Conservation (phyloP, 2,888 invertebrate species). For the Scrobipalpa costella region DNA sequence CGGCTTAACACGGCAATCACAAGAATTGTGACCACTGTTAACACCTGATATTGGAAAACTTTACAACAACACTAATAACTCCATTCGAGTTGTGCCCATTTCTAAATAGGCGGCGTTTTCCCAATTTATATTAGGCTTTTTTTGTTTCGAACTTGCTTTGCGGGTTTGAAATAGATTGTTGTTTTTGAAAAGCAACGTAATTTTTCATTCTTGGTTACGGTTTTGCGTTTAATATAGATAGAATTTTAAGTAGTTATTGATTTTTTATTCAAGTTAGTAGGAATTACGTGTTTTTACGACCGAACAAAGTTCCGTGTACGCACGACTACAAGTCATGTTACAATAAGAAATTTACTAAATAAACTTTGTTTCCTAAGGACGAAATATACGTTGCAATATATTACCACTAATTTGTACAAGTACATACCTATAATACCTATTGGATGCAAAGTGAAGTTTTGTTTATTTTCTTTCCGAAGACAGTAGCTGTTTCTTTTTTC, state of each 20-base stretch:
- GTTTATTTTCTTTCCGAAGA: too few species aligned
- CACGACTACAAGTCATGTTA: too few species aligned
- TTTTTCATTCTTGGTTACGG: not conserved
- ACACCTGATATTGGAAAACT: conserved; percentile 64
- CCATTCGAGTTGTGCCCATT: not conserved
- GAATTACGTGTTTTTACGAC: too few species aligned
- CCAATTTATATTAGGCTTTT: not conserved
- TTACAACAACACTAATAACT: conserved; percentile 32
- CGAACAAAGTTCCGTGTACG: too few species aligned
- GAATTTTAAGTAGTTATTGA: too few species aligned
- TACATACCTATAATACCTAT: too few species aligned
- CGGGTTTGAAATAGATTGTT: not conserved
- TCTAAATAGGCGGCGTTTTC: not conserved
- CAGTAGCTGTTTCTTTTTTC: not conserved
- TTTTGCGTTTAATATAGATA: not conserved
- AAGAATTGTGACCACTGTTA: conserved; percentile 65
- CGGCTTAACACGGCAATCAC: conserved; percentile 63
- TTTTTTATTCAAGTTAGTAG: too few species aligned
- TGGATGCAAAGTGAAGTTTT: too few species aligned
- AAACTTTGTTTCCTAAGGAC: too few species aligned
- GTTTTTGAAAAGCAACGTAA: not conserved
- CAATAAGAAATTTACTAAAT: too few species aligned
- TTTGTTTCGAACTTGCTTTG: not conserved
- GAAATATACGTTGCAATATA: too few species aligned
- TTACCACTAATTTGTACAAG: too few species aligned